Evolutionary conservation across 2,888 invertebrate genomes (phyloP), one percentile per base, ranked within the genome.

Genomic region (Leptopilina drosophilae): DNA sequence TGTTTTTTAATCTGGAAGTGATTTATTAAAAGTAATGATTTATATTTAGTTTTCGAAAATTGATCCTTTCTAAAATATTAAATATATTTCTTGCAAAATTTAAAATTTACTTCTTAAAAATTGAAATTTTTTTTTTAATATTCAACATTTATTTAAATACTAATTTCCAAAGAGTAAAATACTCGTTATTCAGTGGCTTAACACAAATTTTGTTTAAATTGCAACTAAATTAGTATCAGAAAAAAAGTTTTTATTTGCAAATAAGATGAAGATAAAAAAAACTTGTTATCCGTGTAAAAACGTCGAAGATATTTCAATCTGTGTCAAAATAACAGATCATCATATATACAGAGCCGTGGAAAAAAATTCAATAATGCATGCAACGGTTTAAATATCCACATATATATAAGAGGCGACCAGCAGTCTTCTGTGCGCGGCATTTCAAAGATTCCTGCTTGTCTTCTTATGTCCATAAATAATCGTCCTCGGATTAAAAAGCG

Each of bases 401-500:
- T 49, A 49, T 84, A 84, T 83, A 83, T 82, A 33, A 4, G 33
- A 33, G 83, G 81, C 83, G 77, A 65, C 81, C 85, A 80, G 82
- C 40, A 33, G 65, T 66, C 82, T 66, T 79, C 78, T 64, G 49
- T 49, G 49, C 12, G 49, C 49, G 77, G 75, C 62, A 81, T 65
- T 80, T 73, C 79, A 80, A 82, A 80, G 78, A 82, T 79, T 79
- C 78, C 42, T 78, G 75, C 75, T 84, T 85, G 86, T 87, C 82
- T 81, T 87, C 88, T 87, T 87, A 88, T 84, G 85, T 84, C 85
- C 88, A 90, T 90, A 89, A 90, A 90, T 90, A 88, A 90, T 89
- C 87, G 83, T 85, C 83, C 80, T 77, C 84, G 88, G 89, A 90
- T 90, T 90, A 89, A 90, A 84, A 82, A 84, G 85, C 81, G 75